A percentile compares a stretch with the other conserved stretches of the same genome.
phyloP scores from a whole-genome alignment of 2,113 vertebrate species.

The Brachypteracias leptosomus region DNA sequence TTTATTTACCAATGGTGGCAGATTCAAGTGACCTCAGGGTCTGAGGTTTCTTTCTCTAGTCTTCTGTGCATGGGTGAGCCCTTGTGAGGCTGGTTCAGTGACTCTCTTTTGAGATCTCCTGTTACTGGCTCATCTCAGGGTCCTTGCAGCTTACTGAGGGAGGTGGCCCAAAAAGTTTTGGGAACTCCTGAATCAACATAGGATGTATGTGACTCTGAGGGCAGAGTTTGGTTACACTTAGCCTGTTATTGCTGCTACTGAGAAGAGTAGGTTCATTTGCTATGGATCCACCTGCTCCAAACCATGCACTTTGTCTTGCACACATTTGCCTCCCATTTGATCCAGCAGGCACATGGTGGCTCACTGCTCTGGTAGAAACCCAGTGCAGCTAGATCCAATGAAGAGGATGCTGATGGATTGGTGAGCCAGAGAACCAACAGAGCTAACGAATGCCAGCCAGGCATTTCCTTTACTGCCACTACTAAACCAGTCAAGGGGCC shows the following conservation, averaged over 20 bases:
- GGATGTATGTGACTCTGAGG: not conserved
- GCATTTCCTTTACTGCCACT: not conserved
- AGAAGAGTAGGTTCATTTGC: not conserved
- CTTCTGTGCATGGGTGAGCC: not conserved
- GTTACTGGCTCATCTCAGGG: not conserved
- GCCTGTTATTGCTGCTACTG: not conserved
- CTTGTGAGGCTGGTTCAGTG: not conserved
- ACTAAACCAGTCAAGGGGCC: not conserved
- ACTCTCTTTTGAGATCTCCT: not conserved
- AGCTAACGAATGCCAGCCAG: not conserved
- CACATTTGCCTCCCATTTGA: fast-evolving
- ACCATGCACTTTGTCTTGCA: not conserved
- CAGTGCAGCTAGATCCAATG: not conserved
- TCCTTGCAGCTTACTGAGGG: not conserved
- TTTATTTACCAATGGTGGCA: not conserved
- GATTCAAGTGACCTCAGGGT: not conserved
- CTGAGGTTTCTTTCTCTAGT: not conserved
- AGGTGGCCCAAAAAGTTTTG: not conserved
- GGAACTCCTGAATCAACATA: fast-evolving
- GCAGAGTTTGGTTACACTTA: not conserved
- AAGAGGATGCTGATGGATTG: not conserved
- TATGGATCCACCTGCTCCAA: not conserved
- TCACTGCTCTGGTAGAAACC: not conserved
- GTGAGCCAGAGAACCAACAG: not conserved
- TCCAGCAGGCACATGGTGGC: not conserved